phyloP scores from a whole-genome alignment of 2,797 vertebrate species.

The Pitangus sulphuratus region DNA sequence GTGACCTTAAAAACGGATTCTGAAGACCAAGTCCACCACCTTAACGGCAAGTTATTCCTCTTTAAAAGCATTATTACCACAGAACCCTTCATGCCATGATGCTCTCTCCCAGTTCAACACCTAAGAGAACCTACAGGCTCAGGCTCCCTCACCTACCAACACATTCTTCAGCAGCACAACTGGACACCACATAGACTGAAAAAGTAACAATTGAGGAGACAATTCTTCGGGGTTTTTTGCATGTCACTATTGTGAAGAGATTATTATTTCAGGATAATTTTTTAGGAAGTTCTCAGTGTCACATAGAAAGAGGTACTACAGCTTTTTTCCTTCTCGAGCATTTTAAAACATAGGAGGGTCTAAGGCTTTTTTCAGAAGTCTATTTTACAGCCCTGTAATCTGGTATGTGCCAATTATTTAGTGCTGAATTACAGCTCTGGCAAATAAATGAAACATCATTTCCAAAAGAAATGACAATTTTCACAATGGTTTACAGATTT shows the following conservation, averaged over 20 bases:
- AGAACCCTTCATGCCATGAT: not conserved
- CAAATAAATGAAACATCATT: not conserved
- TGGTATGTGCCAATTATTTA: not conserved
- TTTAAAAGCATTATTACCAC: not conserved
- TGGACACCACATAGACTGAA: not conserved
- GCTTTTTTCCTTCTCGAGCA: not conserved
- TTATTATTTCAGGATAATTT: not conserved
- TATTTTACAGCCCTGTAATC: not conserved
- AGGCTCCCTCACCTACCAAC: not conserved
- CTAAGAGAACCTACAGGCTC: not conserved
- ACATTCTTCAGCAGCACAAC: not conserved
- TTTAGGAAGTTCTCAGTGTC: not conserved
- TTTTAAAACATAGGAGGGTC: not conserved
- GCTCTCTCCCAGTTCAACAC: not conserved
- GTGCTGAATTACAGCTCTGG: not conserved
- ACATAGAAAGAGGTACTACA: not conserved
- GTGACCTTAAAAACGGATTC: not conserved
- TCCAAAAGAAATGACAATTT: not conserved
- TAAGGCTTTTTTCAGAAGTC: not conserved
- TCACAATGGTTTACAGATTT: not conserved
- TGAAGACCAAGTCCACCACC: accelerated
- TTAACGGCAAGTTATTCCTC: not conserved
- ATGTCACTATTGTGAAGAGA: not conserved
- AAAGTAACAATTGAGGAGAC: not conserved
- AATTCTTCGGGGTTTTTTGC: not conserved